Percentiles rank a stretch among this genome's conserved stretches.
Evolutionary conservation across 2,888 invertebrate species (phyloP).

Genomic region (Neoitamus cyanurus): DNA sequence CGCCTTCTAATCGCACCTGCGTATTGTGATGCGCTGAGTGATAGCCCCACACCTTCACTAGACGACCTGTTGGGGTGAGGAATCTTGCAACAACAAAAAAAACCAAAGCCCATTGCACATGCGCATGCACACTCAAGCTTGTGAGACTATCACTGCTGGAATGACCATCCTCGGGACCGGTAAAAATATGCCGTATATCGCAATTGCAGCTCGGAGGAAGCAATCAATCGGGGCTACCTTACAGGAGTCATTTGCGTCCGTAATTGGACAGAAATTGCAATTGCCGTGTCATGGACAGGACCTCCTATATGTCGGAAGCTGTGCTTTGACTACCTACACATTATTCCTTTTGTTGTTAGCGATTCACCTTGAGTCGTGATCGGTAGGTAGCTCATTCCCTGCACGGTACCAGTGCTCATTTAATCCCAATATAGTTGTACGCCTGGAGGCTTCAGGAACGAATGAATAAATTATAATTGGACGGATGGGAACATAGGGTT

Average conservation of each 20-base stretch:
- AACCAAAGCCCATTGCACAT: background rate
- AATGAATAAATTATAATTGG: conserved; percentile 5
- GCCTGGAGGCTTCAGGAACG: background rate
- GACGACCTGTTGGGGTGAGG: background rate
- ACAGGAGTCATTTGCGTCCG: background rate
- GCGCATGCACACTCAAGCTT: background rate
- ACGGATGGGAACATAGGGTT: background rate
- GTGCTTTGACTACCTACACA: too few species aligned
- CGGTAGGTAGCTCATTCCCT: background rate
- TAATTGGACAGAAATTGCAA: conserved; percentile 5
- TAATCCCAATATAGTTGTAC: background rate
- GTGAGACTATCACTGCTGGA: background rate
- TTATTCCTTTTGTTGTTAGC: background rate
- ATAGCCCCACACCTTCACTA: background rate
- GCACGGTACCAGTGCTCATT: background rate
- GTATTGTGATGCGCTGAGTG: background rate
- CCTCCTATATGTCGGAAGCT: background rate
- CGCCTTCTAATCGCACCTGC: conserved; percentile 3
- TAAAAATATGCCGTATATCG: background rate
- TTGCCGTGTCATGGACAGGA: background rate
- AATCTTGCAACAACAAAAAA: too few species aligned
- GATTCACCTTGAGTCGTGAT: background rate
- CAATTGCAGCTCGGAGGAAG: background rate
- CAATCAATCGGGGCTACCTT: background rate
- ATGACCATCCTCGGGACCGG: background rate